phyloP scores from a whole-genome alignment of 2,888 invertebrate genomes.

The Cephus spinipes region DNA sequence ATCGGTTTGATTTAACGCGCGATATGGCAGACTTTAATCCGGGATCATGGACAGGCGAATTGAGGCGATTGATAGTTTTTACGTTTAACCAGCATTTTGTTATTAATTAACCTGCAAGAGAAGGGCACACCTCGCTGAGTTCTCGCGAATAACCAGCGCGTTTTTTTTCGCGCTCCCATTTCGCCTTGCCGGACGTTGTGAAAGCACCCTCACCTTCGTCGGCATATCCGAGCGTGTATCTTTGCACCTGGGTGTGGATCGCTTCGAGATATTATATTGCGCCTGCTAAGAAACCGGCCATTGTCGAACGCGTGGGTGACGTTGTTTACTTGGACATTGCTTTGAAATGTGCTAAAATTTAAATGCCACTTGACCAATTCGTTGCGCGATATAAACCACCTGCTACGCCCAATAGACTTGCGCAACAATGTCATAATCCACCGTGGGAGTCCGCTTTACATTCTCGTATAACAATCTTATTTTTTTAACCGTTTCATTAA shows the following conservation, averaged over 20 bases:
- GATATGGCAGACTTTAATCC: not conserved
- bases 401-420: conserved; percentile 32
- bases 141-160: not conserved
- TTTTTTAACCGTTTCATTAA: not conserved
- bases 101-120: conserved; percentile 2
- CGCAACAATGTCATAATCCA: conserved; percentile 36
- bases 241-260: conserved; percentile 45
- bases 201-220: conserved; percentile 30
- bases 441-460: conserved; percentile 34
- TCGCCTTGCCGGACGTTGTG: conserved; percentile 31
- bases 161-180: not conserved
- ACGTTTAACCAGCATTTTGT: not conserved
- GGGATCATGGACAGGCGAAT: not conserved
- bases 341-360: conserved; percentile 43
- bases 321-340: not conserved
- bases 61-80: not conserved
- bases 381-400: conserved; percentile 34
- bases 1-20: not conserved
- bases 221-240: conserved; percentile 30
- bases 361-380: conserved; percentile 57
- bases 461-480: not conserved
- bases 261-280: conserved; percentile 36
- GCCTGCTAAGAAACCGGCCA: not conserved
- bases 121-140: not conserved
- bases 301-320: conserved; percentile 1